Percentiles rank a stretch among this genome's conserved stretches.
These are phyloP conservation scores for Orussus abietinus DNA, from an alignment of 1,140 invertebrate genomes.

Conservation along the genomic window DNA sequence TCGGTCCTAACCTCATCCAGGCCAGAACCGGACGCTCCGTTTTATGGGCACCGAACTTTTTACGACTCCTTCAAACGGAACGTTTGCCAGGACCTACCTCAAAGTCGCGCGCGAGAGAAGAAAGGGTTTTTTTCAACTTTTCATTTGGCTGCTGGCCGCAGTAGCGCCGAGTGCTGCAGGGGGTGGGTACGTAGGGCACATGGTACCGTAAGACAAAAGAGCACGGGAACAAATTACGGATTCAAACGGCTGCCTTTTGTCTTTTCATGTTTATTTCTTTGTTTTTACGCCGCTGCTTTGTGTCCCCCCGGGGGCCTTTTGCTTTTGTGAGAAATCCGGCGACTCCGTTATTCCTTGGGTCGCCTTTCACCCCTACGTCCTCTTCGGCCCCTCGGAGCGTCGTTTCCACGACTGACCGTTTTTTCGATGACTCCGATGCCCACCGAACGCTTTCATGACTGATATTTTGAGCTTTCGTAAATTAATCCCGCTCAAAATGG, in stretches of 20 bases:
- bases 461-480: too few species aligned
- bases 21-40: slow-evolving; percentile 15
- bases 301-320: slow-evolving; percentile 28
- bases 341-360: slow-evolving; percentile 20
- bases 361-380: slow-evolving; percentile 7
- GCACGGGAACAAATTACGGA: slow-evolving; percentile 46
- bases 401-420: too few species aligned
- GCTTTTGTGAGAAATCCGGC: slow-evolving; percentile 17
- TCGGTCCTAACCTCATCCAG: too few species aligned
- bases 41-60: slow-evolving; percentile 15
- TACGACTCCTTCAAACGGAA: slow-evolving; percentile 10
- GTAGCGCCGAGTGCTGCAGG: too few species aligned
- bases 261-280: slow-evolving; percentile 49
- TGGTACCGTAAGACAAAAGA: slow-evolving; percentile 43
- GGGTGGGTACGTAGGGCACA: slow-evolving; percentile 14
- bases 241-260: slow-evolving; percentile 51
- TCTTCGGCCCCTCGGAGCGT: too few species aligned
- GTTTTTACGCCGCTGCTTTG: slow-evolving; percentile 47
- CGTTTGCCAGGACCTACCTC: slow-evolving; percentile 21
- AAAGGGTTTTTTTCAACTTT: slow-evolving; percentile 18
- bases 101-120: slow-evolving; percentile 16
- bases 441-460: too few species aligned
- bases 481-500: too few species aligned
- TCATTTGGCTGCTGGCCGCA: too few species aligned
- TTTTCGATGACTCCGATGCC: too few species aligned